A percentile compares a stretch with the other conserved stretches of the same genome.
phyloP scores from a whole-genome alignment of 1,140 invertebrate species.

The Pissodes strobi region DNA sequence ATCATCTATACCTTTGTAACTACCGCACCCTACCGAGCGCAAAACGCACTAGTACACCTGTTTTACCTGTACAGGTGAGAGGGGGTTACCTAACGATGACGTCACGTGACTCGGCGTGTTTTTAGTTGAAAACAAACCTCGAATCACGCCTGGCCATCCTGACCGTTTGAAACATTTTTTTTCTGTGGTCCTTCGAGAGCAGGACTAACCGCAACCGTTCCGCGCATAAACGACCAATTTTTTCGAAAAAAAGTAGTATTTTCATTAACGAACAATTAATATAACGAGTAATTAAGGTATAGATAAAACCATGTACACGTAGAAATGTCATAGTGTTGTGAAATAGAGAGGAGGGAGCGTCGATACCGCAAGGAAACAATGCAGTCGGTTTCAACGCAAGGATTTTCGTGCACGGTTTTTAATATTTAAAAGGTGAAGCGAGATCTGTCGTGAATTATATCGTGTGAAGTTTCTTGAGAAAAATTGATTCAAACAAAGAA shows the following conservation, averaged over 20 bases:
- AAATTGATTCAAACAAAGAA: no score
- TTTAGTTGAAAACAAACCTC: not conserved
- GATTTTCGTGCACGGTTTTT: not conserved
- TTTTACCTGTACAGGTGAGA: slow-evolving; percentile 33
- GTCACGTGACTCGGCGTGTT: slow-evolving; percentile 13
- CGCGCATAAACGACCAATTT: no score
- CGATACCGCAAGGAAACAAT: slow-evolving; percentile 15
- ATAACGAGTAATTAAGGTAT: slow-evolving; percentile 22
- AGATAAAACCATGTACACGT: slow-evolving; percentile 21
- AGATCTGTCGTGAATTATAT: not conserved
- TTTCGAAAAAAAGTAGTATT: not conserved
- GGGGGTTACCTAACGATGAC: slow-evolving; percentile 2
- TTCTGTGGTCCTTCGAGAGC: slow-evolving; percentile 7
- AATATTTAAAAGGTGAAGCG: not conserved
- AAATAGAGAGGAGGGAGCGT: slow-evolving; percentile 25
- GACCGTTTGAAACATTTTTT: not conserved
- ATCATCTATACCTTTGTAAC: no score
- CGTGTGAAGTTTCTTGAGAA: not conserved
- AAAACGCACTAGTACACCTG: slow-evolving; percentile 15
- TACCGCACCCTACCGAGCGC: slow-evolving; percentile 7
- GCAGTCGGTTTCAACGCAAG: slow-evolving; percentile 12
- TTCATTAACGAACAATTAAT: slow-evolving; percentile 4
- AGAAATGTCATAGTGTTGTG: slow-evolving; percentile 5
- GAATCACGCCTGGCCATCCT: slow-evolving; percentile 20
- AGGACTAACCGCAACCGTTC: not conserved